Evolutionary conservation across 2,797 vertebrate genomes (phyloP).

Genomic region (Holocentrus rufus): DNA sequence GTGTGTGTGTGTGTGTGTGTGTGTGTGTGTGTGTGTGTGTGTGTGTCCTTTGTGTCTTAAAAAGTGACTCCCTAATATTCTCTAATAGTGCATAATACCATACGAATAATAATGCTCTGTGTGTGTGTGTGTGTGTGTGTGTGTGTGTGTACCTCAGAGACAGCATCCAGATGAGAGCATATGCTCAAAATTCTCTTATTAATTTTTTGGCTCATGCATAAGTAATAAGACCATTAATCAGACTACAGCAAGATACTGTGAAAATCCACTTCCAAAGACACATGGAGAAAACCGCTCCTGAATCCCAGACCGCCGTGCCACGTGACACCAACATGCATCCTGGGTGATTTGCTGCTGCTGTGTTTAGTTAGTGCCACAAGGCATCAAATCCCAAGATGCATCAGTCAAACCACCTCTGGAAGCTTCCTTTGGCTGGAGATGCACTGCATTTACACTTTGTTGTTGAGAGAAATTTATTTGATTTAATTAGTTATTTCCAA

Average conservation of each 20-base stretch:
- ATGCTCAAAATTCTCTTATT: constrained; percentile 60
- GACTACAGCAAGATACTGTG: constrained; percentile 60
- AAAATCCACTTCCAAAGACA: constrained; percentile 58
- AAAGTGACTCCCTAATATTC: constrained; percentile 69
- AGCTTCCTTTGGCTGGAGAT: too few relatives aligned
- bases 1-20: constrained; percentile 21
- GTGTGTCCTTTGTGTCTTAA: constrained; percentile 62
- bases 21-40: constrained; percentile 24
- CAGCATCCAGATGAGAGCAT: constrained; percentile 51
- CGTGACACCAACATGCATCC: background rate
- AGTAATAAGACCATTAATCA: constrained; percentile 71
- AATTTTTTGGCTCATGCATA: constrained; percentile 67
- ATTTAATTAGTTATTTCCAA: too few relatives aligned
- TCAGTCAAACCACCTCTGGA: background rate
- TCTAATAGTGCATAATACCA: constrained; percentile 70
- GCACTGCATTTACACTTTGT: too few relatives aligned
- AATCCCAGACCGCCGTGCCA: constrained; percentile 22
- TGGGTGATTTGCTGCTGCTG: background rate
- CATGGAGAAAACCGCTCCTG: constrained; percentile 48
- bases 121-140: constrained; percentile 19
- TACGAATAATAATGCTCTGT: constrained; percentile 69
- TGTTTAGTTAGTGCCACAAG: background rate
- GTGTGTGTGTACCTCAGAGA: constrained; percentile 47
- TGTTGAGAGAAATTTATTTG: too few relatives aligned
- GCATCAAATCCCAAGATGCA: background rate